phyloP scores from a whole-genome alignment of 2,888 invertebrate species.

The Macrosoma leucophasiata region DNA sequence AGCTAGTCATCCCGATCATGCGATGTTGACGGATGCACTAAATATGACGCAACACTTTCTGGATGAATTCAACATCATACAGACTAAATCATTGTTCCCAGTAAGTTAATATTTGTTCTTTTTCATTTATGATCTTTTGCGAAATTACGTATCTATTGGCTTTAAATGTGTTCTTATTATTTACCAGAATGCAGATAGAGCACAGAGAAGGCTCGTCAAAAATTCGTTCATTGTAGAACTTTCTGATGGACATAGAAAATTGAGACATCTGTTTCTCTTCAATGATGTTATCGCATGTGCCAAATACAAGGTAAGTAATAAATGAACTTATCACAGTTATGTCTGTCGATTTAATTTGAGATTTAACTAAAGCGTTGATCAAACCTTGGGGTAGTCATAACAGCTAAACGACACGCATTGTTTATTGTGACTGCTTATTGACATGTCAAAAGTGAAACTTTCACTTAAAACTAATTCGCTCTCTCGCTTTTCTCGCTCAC shows the following conservation, averaged over 20 bases:
- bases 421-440: no score
- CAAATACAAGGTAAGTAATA: constrained; percentile 84
- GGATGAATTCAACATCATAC: constrained; percentile 92
- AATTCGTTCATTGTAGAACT: constrained; percentile 96
- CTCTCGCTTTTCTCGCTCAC: no score
- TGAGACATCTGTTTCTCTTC: constrained; percentile 94
- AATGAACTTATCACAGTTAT: no score
- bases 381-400: no score
- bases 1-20: constrained; percentile 85
- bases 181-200: constrained; percentile 82
- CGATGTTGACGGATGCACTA: constrained; percentile 85
- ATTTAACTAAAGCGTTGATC: no score
- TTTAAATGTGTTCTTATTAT: constrained; percentile 7
- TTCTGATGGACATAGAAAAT: constrained; percentile 90
- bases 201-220: constrained; percentile 91
- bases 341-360: no score
- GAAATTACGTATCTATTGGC: neutral
- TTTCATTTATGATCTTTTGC: neutral
- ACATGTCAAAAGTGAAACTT: no score
- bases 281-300: constrained; percentile 97
- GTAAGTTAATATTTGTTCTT: constrained; percentile 57
- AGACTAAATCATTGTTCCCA: constrained; percentile 87
- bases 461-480: no score
- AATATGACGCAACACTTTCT: constrained; percentile 93
- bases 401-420: no score